Percentiles rank a stretch among this genome's conserved stretches.
These are phyloP conservation scores for Nebria ingens DNA, from an alignment of 1,140 invertebrate genomes.

Conservation along the genomic window DNA sequence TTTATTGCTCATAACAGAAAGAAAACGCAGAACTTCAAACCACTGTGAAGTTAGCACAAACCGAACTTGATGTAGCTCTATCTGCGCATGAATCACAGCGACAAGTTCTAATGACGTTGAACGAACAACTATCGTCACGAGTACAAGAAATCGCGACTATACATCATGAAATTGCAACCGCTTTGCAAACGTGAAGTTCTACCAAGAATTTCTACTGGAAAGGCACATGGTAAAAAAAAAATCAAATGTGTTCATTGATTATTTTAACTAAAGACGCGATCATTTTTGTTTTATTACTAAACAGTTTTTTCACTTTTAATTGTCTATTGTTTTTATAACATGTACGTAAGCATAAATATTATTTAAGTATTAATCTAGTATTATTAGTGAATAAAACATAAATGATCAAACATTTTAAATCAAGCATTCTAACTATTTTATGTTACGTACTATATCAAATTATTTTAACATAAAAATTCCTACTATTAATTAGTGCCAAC, in stretches of 20 bases:
- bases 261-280: neutral
- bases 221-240: too few species aligned
- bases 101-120: conserved; percentile 73
- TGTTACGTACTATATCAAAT: too few species aligned
- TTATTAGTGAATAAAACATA: too few species aligned
- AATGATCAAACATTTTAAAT: too few species aligned
- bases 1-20: conserved; percentile 51
- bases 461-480: too few species aligned
- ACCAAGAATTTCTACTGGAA: too few species aligned
- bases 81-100: conserved; percentile 74
- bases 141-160: conserved; percentile 78
- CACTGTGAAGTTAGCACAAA: conserved; percentile 64
- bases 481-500: too few species aligned
- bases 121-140: conserved; percentile 69
- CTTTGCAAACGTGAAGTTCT: conserved; percentile 57
- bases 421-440: too few species aligned
- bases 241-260: conserved; percentile 3
- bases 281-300: conserved; percentile 2
- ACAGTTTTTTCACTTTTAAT: too few species aligned
- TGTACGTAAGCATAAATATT: too few species aligned
- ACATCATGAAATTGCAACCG: conserved; percentile 72
- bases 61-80: conserved; percentile 70
- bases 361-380: too few species aligned
- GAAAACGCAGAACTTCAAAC: conserved; percentile 63
- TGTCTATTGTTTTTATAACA: too few species aligned